Percentiles rank a stretch among this genome's conserved stretches.
phyloP scores from a whole-genome alignment of 2,113 vertebrate species.

The Ceyx margarethae region DNA sequence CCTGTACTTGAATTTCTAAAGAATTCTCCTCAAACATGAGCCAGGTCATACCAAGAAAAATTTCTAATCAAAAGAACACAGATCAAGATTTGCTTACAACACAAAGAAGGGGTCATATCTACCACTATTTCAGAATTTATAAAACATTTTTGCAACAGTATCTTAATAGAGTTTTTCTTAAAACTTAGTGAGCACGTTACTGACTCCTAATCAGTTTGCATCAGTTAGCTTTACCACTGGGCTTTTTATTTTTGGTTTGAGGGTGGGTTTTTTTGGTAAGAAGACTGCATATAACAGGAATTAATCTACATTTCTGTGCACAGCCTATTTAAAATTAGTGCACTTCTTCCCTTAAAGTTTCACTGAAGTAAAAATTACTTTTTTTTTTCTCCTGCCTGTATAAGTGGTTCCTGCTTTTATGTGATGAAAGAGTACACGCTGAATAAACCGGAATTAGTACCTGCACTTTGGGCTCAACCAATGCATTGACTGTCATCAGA shows the following conservation, averaged over 20 bases:
- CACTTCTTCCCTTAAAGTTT: not conserved
- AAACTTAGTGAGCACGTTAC: not conserved
- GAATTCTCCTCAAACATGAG: not conserved
- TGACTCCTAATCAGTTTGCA: not conserved
- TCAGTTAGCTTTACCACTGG: not conserved
- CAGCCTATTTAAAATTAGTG: not conserved
- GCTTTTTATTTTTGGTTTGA: not conserved
- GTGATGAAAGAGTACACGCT: rapidly evolving
- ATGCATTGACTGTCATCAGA: not conserved
- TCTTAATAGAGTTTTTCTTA: not conserved
- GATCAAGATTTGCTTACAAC: not conserved
- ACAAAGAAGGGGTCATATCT: not conserved
- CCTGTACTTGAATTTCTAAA: not conserved
- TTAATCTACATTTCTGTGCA: not conserved
- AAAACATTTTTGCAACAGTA: not conserved
- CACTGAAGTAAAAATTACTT: not conserved
- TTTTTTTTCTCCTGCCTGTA: no score
- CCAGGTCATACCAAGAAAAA: not conserved
- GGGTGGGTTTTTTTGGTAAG: no score
- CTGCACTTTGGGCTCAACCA: not conserved
- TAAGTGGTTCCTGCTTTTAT: not conserved
- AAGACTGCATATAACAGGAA: not conserved
- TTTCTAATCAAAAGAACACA: not conserved
- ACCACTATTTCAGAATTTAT: not conserved
- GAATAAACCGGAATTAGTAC: not conserved